Percentiles rank a stretch among this genome's conserved stretches.
These are phyloP conservation scores for Cerastoderma edule DNA, from an alignment of 2,888 invertebrate species.

Conservation along the genomic window DNA sequence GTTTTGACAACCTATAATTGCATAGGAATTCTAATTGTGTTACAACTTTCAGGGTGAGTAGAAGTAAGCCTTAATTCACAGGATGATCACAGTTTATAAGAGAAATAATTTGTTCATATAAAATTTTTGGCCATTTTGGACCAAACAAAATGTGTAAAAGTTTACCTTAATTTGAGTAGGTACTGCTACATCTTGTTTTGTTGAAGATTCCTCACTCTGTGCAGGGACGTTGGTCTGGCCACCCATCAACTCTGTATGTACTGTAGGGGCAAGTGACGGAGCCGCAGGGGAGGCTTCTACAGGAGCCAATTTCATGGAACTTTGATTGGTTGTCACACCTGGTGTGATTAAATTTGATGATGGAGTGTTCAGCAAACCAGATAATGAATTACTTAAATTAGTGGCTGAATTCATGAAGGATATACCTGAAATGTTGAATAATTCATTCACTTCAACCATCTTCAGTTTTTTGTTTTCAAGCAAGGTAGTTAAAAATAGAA, in stretches of 20 bases:
- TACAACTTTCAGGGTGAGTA: too few relatives aligned
- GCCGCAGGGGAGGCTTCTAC: neutral
- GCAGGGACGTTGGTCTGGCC: neutral
- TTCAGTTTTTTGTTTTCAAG: too few relatives aligned
- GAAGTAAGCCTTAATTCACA: too few relatives aligned
- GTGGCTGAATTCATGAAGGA: constrained; percentile 21
- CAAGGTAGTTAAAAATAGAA: too few relatives aligned
- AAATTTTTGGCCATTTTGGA: too few relatives aligned
- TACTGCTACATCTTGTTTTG: constrained; percentile 56
- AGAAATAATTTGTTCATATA: too few relatives aligned
- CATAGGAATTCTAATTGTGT: too few relatives aligned
- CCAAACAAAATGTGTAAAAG: too few relatives aligned
- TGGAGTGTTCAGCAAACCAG: neutral
- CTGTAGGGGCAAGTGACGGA: neutral
- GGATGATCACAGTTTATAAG: too few relatives aligned
- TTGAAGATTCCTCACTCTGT: neutral
- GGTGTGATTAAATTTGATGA: constrained; percentile 5
- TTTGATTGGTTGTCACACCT: constrained; percentile 16
- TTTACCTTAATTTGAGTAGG: constrained; percentile 75
- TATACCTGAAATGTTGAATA: constrained; percentile 8
- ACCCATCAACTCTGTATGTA: neutral
- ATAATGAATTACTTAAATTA: constrained; percentile 9
- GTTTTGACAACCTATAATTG: too few relatives aligned
- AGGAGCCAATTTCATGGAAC: neutral
- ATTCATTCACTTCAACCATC: neutral